A percentile compares a stretch with the other conserved stretches of the same genome.
Evolutionary conservation across 2,888 invertebrate genomes (phyloP).

Genomic region (Crossocerus cetratus): DNA sequence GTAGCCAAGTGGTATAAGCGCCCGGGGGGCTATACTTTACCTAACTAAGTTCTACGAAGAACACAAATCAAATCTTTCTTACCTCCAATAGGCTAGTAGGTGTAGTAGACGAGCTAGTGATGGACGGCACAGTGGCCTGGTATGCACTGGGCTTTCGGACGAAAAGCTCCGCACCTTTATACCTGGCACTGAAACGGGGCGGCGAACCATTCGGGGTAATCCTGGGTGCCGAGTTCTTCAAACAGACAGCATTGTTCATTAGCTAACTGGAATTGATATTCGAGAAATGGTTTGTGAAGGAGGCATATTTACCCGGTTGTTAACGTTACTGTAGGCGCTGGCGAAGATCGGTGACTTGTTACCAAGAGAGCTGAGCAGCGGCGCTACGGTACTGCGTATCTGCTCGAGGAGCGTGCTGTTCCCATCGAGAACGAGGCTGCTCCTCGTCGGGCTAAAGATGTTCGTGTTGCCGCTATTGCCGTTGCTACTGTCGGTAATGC

Average conservation of each 20-base stretch:
- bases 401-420: conserved; percentile 70
- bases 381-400: conserved; percentile 73
- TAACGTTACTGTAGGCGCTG: conserved; percentile 66
- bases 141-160: conserved; percentile 67
- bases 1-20: neutral
- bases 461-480: conserved; percentile 65
- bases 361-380: conserved; percentile 69
- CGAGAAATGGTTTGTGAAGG: neutral
- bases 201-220: conserved; percentile 71
- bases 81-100: conserved; percentile 67
- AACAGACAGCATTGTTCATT: conserved; percentile 8
- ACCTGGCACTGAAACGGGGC: conserved; percentile 73
- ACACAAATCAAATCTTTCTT: conserved; percentile 49
- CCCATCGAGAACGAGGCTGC: conserved; percentile 59
- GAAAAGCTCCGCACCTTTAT: conserved; percentile 73
- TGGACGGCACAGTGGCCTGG: conserved; percentile 66
- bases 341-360: conserved; percentile 69
- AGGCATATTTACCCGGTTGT: conserved; percentile 64
- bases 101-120: conserved; percentile 66
- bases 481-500: conserved; percentile 60
- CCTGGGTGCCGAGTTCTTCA: conserved; percentile 68
- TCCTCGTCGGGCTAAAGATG: conserved; percentile 71
- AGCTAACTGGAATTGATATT: neutral
- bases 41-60: no score
- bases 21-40: no score